Conservation (phyloP, 2,888 invertebrate species). For the Erannis defoliaria region DNA sequence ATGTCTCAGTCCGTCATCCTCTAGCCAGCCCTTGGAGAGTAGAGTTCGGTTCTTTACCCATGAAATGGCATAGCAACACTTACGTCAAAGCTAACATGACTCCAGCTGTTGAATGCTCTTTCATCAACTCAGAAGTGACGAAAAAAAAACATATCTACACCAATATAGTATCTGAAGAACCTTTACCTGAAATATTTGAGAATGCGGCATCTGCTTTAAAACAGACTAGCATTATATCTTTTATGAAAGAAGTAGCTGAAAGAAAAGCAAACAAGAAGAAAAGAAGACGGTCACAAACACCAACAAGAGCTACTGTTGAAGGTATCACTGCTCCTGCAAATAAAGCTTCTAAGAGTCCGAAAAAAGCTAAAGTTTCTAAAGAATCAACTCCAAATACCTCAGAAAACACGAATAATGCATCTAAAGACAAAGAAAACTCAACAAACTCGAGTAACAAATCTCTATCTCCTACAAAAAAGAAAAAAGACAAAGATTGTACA, state of each 20-base stretch:
- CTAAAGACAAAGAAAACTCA: slow-evolving; percentile 52
- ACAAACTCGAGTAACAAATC: slow-evolving; percentile 40
- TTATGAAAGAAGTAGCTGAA: slow-evolving; percentile 75
- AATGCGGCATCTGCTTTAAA: slow-evolving; percentile 63
- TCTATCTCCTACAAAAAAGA: slow-evolving; percentile 45
- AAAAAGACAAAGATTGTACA: slow-evolving; percentile 62
- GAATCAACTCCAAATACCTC: slow-evolving; percentile 33
- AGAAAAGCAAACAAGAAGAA: slow-evolving; percentile 70
- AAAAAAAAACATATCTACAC: slow-evolving; percentile 81
- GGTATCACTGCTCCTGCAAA: slow-evolving; percentile 46
- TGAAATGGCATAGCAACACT: slow-evolving; percentile 79
- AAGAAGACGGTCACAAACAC: slow-evolving; percentile 58
- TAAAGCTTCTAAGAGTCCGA: slow-evolving; percentile 40
- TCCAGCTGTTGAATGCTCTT: slow-evolving; percentile 80
- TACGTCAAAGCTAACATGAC: slow-evolving; percentile 83
- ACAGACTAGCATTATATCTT: slow-evolving; percentile 80
- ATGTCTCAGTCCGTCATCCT: slow-evolving; percentile 67
- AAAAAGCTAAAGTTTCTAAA: slow-evolving; percentile 39
- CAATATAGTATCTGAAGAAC: slow-evolving; percentile 64
- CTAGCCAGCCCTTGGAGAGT: slow-evolving; percentile 80
- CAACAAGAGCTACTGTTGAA: slow-evolving; percentile 60
- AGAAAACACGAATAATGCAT: slow-evolving; percentile 44
- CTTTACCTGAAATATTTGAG: slow-evolving; percentile 57
- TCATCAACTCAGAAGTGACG: slow-evolving; percentile 62
- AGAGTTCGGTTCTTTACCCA: slow-evolving; percentile 74